Evolutionary conservation across 2,888 invertebrate genomes (phyloP).

Genomic region (Quadriops clusia): DNA sequence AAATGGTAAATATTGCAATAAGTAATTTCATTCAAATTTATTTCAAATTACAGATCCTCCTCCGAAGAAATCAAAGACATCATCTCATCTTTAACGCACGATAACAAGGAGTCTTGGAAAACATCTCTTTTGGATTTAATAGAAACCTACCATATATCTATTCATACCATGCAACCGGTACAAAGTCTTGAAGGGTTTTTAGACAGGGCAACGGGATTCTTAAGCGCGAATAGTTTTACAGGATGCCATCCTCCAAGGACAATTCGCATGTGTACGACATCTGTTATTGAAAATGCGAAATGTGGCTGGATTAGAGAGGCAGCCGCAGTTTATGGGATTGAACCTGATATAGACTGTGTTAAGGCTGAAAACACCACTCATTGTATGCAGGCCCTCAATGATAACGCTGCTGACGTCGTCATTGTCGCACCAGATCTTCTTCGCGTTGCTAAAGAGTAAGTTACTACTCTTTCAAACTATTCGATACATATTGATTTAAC

Average conservation of each 20-base stretch:
- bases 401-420: conserved; percentile 58
- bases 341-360: conserved; percentile 70
- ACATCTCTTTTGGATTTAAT: conserved; percentile 49
- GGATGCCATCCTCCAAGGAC: conserved; percentile 58
- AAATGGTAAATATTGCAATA: conserved; percentile 2
- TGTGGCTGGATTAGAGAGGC: conserved; percentile 70
- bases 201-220: conserved; percentile 46
- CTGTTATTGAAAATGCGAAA: conserved; percentile 58
- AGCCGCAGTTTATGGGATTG: conserved; percentile 59
- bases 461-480: conserved; percentile 9
- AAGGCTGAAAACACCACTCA: conserved; percentile 45
- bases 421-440: conserved; percentile 62
- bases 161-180: conserved; percentile 45
- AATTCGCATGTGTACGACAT: conserved; percentile 51
- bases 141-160: conserved; percentile 44
- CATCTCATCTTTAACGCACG: conserved; percentile 35
- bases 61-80: conserved; percentile 43
- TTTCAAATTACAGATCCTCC: conserved; percentile 26
- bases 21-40: background rate
- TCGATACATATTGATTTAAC: conserved; percentile 9
- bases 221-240: conserved; percentile 53
- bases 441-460: conserved; percentile 53
- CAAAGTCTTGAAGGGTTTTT: conserved; percentile 56
- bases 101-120: conserved; percentile 40
- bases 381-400: conserved; percentile 56